A percentile compares a stretch with the other conserved stretches of the same genome.
Evolutionary conservation across 2,888 invertebrate species (phyloP).

Genomic region (Hemaris fuciformis): DNA sequence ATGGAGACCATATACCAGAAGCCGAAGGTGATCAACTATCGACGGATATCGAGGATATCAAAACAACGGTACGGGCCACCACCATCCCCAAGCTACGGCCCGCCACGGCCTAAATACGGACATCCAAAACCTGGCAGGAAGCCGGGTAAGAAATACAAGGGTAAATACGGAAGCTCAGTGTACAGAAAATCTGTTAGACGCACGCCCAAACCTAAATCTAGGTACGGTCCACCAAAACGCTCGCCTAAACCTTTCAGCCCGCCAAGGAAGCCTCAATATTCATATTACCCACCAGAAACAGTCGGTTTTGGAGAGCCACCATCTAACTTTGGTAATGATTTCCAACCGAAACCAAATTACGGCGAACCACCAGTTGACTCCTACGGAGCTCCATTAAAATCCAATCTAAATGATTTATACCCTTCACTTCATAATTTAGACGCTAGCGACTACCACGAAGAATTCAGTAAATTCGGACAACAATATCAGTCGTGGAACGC

Average conservation of each 20-base stretch:
- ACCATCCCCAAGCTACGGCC: conserved; percentile 41
- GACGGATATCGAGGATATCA: conserved; percentile 42
- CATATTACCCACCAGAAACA: conserved; percentile 37
- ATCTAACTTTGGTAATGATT: conserved; percentile 30
- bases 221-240: conserved; percentile 37
- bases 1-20: conserved; percentile 44
- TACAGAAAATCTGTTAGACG: conserved; percentile 42
- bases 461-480: not conserved
- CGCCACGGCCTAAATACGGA: conserved; percentile 45
- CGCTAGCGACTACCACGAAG: not conserved
- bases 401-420: conserved; percentile 31
- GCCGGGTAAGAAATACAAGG: conserved; percentile 47
- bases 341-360: conserved; percentile 36
- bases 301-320: conserved; percentile 66
- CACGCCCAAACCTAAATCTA: conserved; percentile 40
- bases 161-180: conserved; percentile 38
- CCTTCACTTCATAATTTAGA: conserved; percentile 20
- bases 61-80: conserved; percentile 44
- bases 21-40: conserved; percentile 53
- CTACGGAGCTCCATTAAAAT: conserved; percentile 50
- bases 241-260: conserved; percentile 40
- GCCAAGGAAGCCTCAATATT: conserved; percentile 37
- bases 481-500: conserved; percentile 31
- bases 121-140: conserved; percentile 40
- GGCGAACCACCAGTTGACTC: conserved; percentile 59